Evolutionary conservation across 2,113 vertebrate genomes (phyloP), one percentile per base, ranked within the genome.

Genomic region (Syngnathus typhle): DNA sequence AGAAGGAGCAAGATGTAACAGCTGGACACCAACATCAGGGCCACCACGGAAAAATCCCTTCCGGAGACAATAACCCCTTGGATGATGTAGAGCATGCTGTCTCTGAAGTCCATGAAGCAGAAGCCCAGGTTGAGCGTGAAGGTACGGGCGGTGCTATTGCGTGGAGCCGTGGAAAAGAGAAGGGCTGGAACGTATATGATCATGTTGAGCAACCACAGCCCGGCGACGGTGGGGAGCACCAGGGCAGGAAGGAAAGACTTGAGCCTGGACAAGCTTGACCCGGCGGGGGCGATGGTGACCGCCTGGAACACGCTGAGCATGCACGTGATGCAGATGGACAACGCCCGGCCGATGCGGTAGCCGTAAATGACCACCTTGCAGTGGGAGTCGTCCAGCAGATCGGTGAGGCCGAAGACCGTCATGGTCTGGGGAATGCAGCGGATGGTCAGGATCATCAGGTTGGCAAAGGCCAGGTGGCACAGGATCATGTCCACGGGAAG

Each of bases 271-370:
- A 86, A 55, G 60, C 32, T 52, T 51, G 84, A 49, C 51, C 81
- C 82, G 2, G 82, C 69, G 0, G 91, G 87, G 2, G 87, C 76
- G 0, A 92, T 71, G 41, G 85, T 91, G 37, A 88, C 55, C 0
- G 88, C 88, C 78, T 93, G 91, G 67, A 91, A 90, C 65, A 91
- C 87, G 8, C 90, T 92, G 60, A 92, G 86, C 89, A 92, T 90
- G 77, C 91, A 90, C 37, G 91, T 92, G 62, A 92, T 67, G 78
- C 88, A 93, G 23, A 93, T 89, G 0, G 92, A 93, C 68, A 93
- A 74, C 8, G 91, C 90, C 2, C 92, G 88, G 55, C 77, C 3
- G 3, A 91, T 75, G 44, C 92, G 85, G 72, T 92, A 93, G 51
- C 78, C 32, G 54, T 83, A 93, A 70, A 93, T 91, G n/a, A 93